Evolutionary conservation across 2,113 vertebrate genomes (phyloP).

Genomic region (Ondatra zibethicus): DNA sequence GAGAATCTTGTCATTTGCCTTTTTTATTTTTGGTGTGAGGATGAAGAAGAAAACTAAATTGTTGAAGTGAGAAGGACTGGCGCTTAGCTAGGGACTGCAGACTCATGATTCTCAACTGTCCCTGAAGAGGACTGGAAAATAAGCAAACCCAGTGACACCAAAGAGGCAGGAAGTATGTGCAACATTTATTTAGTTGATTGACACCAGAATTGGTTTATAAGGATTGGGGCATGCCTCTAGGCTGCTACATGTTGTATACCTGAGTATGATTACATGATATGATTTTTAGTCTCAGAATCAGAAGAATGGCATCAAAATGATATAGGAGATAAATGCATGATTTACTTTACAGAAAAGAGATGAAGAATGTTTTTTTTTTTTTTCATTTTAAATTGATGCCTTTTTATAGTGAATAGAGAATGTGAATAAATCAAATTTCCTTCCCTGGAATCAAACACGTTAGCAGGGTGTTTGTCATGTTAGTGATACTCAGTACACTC

Average conservation of each 20-base stretch:
- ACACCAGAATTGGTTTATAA: neutral
- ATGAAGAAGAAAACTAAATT: neutral
- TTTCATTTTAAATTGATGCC: conserved; percentile 47
- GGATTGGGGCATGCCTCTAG: neutral
- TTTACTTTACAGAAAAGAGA: conserved; percentile 20
- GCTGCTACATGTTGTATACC: neutral
- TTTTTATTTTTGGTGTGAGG: neutral
- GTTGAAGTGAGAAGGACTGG: neutral
- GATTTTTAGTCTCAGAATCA: neutral
- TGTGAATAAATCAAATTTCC: neutral
- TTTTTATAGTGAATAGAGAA: conserved; percentile 44
- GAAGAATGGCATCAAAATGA: conserved; percentile 10
- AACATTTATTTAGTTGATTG: neutral
- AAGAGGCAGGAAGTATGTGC: neutral
- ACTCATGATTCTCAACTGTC: neutral
- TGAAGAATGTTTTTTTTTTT: conserved; percentile 16
- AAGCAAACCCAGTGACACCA: neutral
- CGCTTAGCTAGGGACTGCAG: neutral
- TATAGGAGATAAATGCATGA: neutral
- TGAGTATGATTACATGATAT: neutral
- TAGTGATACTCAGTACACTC: neutral
- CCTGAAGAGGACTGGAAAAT: neutral
- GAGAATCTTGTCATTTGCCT: neutral
- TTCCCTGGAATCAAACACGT: conserved; percentile 6
- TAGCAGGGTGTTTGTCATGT: neutral